Conservation (phyloP, 2,888 invertebrate species). For the Melolontha melolontha region DNA sequence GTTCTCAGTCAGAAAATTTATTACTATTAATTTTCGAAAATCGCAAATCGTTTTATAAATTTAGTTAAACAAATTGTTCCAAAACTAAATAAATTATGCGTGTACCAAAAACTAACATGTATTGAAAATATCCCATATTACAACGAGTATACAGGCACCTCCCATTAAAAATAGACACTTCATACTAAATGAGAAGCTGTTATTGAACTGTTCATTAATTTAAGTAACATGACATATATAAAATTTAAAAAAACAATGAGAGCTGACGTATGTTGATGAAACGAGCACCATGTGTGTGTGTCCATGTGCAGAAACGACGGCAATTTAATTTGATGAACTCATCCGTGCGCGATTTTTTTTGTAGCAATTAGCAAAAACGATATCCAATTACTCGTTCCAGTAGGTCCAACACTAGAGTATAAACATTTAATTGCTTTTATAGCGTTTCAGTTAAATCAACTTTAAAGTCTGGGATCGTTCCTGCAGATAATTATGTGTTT, state of each 20-base stretch:
- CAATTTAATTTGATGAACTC: conserved; percentile 35
- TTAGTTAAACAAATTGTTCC: no score
- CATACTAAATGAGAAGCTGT: no score
- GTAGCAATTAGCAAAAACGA: conserved; percentile 37
- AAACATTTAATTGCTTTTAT: conserved; percentile 38
- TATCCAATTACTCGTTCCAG: conserved; percentile 32
- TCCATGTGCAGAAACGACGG: conserved; percentile 28
- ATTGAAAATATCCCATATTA: no score
- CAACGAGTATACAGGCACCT: no score
- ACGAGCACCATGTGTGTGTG: conserved; percentile 16
- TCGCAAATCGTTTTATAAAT: no score
- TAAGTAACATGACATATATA: neutral
- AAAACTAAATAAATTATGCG: no score
- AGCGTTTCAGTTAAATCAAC: conserved; percentile 27
- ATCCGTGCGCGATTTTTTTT: conserved; percentile 18
- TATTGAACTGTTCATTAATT: neutral
- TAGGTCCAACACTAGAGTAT: conserved; percentile 17
- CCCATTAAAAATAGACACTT: no score
- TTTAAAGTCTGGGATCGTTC: conserved; percentile 13
- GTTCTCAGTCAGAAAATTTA: no score
- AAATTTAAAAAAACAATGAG: conserved; percentile 7
- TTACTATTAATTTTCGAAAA: no score
- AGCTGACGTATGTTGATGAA: conserved; percentile 15
- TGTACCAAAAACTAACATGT: no score
- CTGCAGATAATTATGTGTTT: neutral